Conservation (phyloP, 2,888 invertebrate genomes). For the Heliconius hortense region DNA sequence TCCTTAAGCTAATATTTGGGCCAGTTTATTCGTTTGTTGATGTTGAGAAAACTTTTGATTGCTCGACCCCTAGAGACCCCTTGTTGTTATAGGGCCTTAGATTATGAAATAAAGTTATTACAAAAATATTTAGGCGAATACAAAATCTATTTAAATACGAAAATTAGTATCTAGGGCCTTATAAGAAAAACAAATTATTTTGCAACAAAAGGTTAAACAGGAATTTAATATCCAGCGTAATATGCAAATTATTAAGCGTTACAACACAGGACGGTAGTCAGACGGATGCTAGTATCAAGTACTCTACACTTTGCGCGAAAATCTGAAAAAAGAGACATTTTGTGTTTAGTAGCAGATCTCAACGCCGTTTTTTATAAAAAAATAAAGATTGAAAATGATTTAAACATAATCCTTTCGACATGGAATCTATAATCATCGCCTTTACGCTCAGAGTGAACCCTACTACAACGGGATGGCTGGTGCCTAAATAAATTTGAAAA, state of each 20-base stretch:
- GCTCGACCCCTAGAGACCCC: constrained; percentile 26
- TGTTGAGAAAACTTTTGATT: constrained; percentile 40
- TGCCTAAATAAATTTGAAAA: no score
- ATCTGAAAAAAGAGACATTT: not conserved
- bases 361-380: no score
- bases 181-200: not conserved
- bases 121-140: constrained; percentile 18
- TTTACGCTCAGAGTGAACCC: no score
- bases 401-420: no score
- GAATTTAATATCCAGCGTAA: not conserved
- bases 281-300: no score
- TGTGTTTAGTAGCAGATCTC: no score
- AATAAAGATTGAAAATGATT: no score
- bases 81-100: constrained; percentile 33
- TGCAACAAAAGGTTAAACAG: not conserved
- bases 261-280: no score
- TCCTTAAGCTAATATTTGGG: constrained; percentile 35
- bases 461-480: no score
- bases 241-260: not conserved
- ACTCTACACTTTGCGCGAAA: not conserved
- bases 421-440: no score
- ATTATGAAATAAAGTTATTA: constrained; percentile 26
- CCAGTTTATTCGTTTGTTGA: constrained; percentile 39
- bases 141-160: constrained; percentile 4
- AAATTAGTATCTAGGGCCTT: not conserved